Evolutionary conservation across 2,113 vertebrate species (phyloP).

Genomic region (Corythoichthys haematopterus): DNA sequence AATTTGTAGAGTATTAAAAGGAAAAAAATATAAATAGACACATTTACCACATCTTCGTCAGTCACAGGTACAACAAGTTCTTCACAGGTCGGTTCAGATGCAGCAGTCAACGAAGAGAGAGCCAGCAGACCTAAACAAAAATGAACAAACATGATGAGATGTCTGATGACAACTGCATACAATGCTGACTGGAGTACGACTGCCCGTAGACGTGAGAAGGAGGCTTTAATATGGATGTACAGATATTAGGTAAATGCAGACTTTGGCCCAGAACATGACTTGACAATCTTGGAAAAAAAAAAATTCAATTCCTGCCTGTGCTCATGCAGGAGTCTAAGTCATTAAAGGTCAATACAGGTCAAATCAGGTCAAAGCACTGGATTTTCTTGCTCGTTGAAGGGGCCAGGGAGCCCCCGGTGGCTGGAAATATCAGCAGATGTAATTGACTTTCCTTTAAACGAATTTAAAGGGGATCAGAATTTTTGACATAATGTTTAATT

Average conservation of each 20-base stretch:
- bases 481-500: too few species aligned
- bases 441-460: too few species aligned
- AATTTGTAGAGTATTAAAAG: too few species aligned
- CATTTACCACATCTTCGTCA: constrained; percentile 25
- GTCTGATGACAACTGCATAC: neutral
- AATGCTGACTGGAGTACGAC: neutral
- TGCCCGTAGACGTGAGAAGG: neutral
- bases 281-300: neutral
- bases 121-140: constrained; percentile 30
- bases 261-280: neutral
- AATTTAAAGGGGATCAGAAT: too few species aligned
- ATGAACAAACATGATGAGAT: constrained; percentile 28
- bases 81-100: constrained; percentile 27
- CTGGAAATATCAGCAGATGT: too few species aligned
- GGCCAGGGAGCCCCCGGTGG: too few species aligned
- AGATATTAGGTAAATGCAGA: neutral
- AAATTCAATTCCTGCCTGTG: too few species aligned
- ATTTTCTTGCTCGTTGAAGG: too few species aligned
- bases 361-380: too few species aligned
- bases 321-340: too few species aligned
- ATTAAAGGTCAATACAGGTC: too few species aligned
- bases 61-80: constrained; percentile 34
- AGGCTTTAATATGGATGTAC: neutral
- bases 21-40: too few species aligned
- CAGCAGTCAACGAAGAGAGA: constrained; percentile 33